Conservation (phyloP, 2,113 vertebrate genomes). For the Pithys albifrons region DNA sequence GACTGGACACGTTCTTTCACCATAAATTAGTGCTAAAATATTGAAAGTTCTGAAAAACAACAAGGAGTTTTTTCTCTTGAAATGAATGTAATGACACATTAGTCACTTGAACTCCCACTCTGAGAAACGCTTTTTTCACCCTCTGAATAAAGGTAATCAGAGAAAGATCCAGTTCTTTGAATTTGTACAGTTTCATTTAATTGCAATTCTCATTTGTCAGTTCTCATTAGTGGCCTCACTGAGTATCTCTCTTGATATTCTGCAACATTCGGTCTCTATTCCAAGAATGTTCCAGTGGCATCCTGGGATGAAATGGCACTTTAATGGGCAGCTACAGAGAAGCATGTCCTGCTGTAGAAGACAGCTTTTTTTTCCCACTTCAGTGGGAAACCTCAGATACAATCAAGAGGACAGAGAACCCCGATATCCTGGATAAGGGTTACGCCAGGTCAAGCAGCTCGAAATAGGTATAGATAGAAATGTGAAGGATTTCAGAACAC, state of each 20-base stretch:
- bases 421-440: neutral
- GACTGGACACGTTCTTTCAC: neutral
- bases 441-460: neutral
- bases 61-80: conserved; percentile 29
- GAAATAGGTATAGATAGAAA: neutral
- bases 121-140: conserved; percentile 5
- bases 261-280: neutral
- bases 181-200: neutral
- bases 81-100: conserved; percentile 6
- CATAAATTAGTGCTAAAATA: conserved; percentile 30
- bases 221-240: neutral
- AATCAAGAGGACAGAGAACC: neutral
- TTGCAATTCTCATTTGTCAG: neutral
- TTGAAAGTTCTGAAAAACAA: conserved; percentile 17
- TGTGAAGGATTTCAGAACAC: neutral
- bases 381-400: neutral
- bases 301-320: neutral
- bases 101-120: neutral
- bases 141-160: neutral
- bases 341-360: neutral
- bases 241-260: neutral
- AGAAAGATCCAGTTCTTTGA: neutral
- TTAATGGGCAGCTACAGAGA: neutral
- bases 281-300: neutral
- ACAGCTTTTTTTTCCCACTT: neutral